Evolutionary conservation across 2,888 invertebrate genomes (phyloP).

Genomic region (Platycnemis pennipes): DNA sequence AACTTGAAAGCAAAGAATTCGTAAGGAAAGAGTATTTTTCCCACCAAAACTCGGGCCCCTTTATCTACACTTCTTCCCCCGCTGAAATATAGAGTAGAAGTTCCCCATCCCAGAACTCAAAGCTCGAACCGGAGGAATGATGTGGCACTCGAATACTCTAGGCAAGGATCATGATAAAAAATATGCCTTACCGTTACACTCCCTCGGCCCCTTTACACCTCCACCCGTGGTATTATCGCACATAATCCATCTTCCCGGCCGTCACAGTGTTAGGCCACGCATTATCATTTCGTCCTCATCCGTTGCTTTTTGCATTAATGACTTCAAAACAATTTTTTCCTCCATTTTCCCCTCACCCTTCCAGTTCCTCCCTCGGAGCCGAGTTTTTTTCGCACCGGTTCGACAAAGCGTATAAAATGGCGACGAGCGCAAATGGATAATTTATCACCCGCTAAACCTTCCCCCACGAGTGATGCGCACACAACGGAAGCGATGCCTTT

Average conservation of each 20-base stretch:
- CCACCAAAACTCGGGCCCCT: too few species aligned
- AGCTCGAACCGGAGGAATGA: background rate
- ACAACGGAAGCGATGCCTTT: background rate
- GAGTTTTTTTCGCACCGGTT: background rate
- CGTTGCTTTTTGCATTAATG: constrained; percentile 39
- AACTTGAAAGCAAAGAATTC: too few species aligned
- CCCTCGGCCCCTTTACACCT: too few species aligned
- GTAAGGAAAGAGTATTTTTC: too few species aligned
- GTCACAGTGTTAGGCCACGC: background rate
- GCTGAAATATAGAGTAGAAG: too few species aligned
- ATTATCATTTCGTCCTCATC: constrained; percentile 31
- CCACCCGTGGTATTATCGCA: background rate
- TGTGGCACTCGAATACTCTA: background rate
- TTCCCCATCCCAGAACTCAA: background rate
- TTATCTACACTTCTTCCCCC: too few species aligned
- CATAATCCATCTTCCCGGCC: constrained; percentile 26
- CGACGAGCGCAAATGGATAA: constrained; percentile 15
- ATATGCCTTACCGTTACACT: background rate
- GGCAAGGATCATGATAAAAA: background rate
- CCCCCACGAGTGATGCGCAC: background rate
- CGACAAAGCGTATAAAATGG: constrained; percentile 41
- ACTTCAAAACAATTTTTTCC: constrained; percentile 47
- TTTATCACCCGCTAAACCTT: background rate
- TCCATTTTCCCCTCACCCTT: background rate
- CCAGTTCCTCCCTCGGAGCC: background rate